A percentile compares a stretch with the other conserved stretches of the same genome.
phyloP scores from a whole-genome alignment of 2,113 vertebrate genomes.

The Saccopteryx leptura region DNA sequence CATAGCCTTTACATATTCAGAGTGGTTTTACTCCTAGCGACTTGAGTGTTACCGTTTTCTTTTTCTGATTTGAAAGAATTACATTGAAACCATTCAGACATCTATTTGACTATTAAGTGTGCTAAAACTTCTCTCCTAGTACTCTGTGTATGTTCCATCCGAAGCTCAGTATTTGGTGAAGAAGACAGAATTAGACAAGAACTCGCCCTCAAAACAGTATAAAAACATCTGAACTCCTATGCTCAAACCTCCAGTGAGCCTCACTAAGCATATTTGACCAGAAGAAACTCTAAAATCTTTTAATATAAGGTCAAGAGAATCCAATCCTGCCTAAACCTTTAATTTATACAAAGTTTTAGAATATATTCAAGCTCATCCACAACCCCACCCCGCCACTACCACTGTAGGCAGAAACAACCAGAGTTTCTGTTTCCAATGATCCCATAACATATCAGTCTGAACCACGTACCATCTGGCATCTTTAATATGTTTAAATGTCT shows the following conservation, averaged over 20 bases:
- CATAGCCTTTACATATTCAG: not conserved
- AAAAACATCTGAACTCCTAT: not conserved
- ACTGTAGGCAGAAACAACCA: not conserved
- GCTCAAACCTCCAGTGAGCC: not conserved
- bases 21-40: not conserved
- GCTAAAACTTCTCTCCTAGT: not conserved
- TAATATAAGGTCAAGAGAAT: not conserved
- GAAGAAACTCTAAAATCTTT: constrained; percentile 47
- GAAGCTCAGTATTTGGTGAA: not conserved
- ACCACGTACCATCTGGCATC: constrained; percentile 26
- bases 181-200: not conserved
- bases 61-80: not conserved
- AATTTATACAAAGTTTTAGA: constrained; percentile 9
- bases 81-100: not conserved
- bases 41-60: not conserved
- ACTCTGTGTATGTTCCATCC: not conserved
- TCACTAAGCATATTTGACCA: not conserved
- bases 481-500: constrained; percentile 66
- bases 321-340: constrained; percentile 5
- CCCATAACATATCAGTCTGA: not conserved
- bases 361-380: not conserved
- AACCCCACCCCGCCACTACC: not conserved
- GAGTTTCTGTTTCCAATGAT: not conserved
- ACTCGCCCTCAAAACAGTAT: not conserved
- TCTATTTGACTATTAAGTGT: not conserved